These are phyloP conservation scores for Lacanobia wlatinum DNA, from an alignment of 2,888 invertebrate genomes.

Conservation along the genomic window DNA sequence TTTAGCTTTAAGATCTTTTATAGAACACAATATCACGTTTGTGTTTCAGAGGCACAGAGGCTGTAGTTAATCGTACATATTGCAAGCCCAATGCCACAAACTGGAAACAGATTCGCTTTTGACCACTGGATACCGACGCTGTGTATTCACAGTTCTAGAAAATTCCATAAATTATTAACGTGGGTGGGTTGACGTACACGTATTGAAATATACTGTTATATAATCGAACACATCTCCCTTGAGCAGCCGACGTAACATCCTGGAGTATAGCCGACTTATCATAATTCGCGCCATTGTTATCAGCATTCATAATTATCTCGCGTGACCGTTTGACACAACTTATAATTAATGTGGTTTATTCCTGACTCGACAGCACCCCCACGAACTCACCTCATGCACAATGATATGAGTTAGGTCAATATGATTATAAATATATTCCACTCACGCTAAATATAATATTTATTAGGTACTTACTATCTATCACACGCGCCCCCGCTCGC, in stretches of 20 bases:
- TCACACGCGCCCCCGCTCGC: background rate
- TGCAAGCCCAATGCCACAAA: background rate
- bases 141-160: constrained; percentile 24
- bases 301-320: constrained; percentile 56
- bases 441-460: constrained; percentile 21
- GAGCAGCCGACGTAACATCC: constrained; percentile 33
- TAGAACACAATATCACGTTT: no score
- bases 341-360: constrained; percentile 67
- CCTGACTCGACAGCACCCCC: constrained; percentile 80
- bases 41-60: no score
- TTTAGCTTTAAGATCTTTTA: background rate
- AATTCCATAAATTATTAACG: constrained; percentile 11
- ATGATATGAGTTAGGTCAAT: constrained; percentile 80
- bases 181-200: constrained; percentile 20
- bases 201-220: constrained; percentile 30
- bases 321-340: constrained; percentile 69
- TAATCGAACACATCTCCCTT: constrained; percentile 39
- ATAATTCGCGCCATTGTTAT: constrained; percentile 56
- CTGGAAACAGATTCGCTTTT: background rate
- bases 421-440: constrained; percentile 64
- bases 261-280: constrained; percentile 46
- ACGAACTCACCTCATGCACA: constrained; percentile 85
- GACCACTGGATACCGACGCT: background rate
- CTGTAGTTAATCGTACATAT: no score
- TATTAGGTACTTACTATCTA: background rate